Percentiles rank a stretch among this genome's conserved stretches.
phyloP scores from a whole-genome alignment of 2,888 invertebrate species.

The Drosophila robusta region DNA sequence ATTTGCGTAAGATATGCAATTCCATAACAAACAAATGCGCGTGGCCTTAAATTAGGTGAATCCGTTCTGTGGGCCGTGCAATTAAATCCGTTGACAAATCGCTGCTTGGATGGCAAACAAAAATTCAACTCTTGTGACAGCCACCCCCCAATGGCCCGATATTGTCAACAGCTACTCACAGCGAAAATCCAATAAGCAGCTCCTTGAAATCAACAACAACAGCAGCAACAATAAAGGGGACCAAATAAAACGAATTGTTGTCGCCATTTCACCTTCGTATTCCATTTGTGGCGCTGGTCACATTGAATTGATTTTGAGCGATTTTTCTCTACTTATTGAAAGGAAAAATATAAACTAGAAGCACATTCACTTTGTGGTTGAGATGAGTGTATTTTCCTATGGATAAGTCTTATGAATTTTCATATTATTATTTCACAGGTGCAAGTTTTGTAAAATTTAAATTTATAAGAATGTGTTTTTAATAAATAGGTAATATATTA shows the following conservation, averaged over 20 bases:
- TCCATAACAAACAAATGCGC: constrained; percentile 17
- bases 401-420: no score
- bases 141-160: constrained; percentile 15
- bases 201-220: constrained; percentile 42
- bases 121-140: constrained; percentile 19
- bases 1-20: constrained; percentile 44
- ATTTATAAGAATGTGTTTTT: no score
- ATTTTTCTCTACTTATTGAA: constrained; percentile 43
- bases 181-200: constrained; percentile 72
- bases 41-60: constrained; percentile 32
- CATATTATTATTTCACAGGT: no score
- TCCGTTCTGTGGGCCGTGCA: constrained; percentile 14
- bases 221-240: constrained; percentile 22
- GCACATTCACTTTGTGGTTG: constrained; percentile 16
- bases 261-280: constrained; percentile 61
- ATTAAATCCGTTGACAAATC: constrained; percentile 45
- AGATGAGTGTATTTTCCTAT: no score
- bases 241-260: constrained; percentile 55
- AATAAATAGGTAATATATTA: no score
- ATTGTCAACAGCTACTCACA: constrained; percentile 63
- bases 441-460: no score
- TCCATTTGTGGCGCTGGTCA: constrained; percentile 53
- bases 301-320: constrained; percentile 71
- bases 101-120: constrained; percentile 17
- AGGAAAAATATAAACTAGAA: constrained; percentile 2